Percentiles rank a stretch among this genome's conserved stretches.
phyloP scores from a whole-genome alignment of 2,888 invertebrate genomes.

The Hirtodrosophila duncani region DNA sequence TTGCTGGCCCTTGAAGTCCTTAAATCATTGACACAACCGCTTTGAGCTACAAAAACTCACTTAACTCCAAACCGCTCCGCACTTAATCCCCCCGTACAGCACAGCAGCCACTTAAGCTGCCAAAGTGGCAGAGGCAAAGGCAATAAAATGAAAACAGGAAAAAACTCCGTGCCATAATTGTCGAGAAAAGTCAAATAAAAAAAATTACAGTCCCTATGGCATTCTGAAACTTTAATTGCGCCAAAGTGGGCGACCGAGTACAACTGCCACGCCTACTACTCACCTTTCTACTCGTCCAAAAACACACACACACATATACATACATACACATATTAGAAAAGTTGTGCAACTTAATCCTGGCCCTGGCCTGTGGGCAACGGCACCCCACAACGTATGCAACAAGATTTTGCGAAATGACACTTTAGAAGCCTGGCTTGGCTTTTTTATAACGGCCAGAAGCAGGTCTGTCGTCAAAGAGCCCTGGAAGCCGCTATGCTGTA shows the following conservation, averaged over 20 bases:
- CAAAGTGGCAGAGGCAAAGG: background rate
- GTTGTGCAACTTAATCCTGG: slow-evolving; percentile 36
- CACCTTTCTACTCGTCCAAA: background rate
- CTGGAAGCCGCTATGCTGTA: slow-evolving; percentile 11
- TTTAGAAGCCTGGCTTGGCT: slow-evolving; percentile 7
- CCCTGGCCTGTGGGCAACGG: slow-evolving; percentile 18
- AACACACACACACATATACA: slow-evolving; percentile 1
- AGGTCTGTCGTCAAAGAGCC: background rate
- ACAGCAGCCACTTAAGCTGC: slow-evolving; percentile 12
- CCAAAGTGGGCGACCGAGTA: slow-evolving; percentile 42
- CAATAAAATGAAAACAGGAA: background rate
- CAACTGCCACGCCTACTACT: slow-evolving; percentile 8
- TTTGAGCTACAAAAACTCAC: slow-evolving; percentile 1
- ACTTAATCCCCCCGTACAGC: too few species aligned
- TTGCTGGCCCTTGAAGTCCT: slow-evolving; percentile 13
- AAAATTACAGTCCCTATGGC: slow-evolving; percentile 35
- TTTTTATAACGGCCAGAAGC: slow-evolving; percentile 25
- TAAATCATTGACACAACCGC: slow-evolving; percentile 24
- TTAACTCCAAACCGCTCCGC: too few species aligned
- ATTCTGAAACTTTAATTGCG: slow-evolving; percentile 53
- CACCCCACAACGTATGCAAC: slow-evolving; percentile 27
- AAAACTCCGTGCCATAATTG: slow-evolving; percentile 36
- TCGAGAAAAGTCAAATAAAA: slow-evolving; percentile 36
- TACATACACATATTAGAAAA: slow-evolving; percentile 6
- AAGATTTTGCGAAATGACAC: slow-evolving; percentile 47